A percentile compares a stretch with the other conserved stretches of the same genome.
These are phyloP conservation scores for Myripristis jacobus DNA, from an alignment of 2,797 vertebrate species.

Conservation along the genomic window DNA sequence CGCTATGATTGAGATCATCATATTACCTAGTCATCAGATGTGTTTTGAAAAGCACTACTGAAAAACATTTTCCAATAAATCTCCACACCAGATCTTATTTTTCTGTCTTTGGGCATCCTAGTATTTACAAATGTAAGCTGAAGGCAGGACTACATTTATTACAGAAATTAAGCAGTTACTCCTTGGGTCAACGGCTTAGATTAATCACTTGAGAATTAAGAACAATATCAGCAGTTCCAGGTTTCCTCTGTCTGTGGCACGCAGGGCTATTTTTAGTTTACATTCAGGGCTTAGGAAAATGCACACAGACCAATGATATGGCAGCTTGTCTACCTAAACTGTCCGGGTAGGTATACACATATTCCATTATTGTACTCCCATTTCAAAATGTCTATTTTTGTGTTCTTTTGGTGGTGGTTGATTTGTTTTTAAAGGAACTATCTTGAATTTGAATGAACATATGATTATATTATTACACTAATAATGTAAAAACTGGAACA, in stretches of 20 bases:
- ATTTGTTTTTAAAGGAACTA: too few relatives aligned
- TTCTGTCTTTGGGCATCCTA: not conserved
- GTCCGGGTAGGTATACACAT: not conserved
- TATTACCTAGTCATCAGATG: not conserved
- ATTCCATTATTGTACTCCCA: too few relatives aligned
- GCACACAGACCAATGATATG: not conserved
- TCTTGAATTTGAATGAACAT: constrained; percentile 3
- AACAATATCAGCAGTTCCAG: not conserved
- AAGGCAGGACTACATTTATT: not conserved
- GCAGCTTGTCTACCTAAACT: not conserved
- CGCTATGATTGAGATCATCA: not conserved
- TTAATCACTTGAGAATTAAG: not conserved
- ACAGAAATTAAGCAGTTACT: not conserved
- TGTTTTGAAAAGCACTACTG: not conserved
- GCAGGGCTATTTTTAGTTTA: not conserved
- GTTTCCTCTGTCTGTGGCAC: not conserved
- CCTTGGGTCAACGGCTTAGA: not conserved
- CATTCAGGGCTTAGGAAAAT: not conserved
- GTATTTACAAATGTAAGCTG: not conserved
- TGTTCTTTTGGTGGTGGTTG: too few relatives aligned
- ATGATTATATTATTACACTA: constrained; percentile 5
- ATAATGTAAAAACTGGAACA: not conserved
- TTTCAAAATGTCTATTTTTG: too few relatives aligned
- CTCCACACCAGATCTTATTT: not conserved
- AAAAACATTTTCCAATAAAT: not conserved